Conservation (phyloP, 2,113 vertebrate genomes). For the Corythaeola cristata region DNA sequence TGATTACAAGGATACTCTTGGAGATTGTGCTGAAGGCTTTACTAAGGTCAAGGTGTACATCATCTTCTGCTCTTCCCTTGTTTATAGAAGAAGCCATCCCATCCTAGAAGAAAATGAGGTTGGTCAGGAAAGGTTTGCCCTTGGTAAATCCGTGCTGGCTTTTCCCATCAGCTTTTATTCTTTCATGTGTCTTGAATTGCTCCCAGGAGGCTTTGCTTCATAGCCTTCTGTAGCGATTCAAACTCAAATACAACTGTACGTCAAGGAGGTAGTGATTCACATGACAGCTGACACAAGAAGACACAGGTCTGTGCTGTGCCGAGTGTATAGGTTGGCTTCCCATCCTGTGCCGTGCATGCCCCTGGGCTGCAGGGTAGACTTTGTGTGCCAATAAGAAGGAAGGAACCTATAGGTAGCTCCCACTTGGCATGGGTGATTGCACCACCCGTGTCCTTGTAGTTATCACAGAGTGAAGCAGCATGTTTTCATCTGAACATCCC, state of each 20-base stretch:
- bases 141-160: not conserved
- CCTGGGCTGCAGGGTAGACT: not conserved
- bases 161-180: not conserved
- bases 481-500: not conserved
- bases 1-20: not conserved
- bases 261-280: not conserved
- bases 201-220: not conserved
- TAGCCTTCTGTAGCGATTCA: not conserved
- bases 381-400: fast-evolving
- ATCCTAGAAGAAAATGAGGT: not conserved
- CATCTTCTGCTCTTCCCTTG: not conserved
- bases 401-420: not conserved
- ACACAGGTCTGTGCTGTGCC: not conserved
- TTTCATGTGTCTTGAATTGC: not conserved
- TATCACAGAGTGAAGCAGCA: not conserved
- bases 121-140: not conserved
- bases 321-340: fast-evolving
- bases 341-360: fast-evolving
- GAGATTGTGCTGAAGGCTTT: not conserved
- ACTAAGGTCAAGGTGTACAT: not conserved
- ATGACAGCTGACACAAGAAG: not conserved
- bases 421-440: not conserved
- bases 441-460: not conserved
- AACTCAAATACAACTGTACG: fast-evolving
- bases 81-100: not conserved